phyloP scores from a whole-genome alignment of 2,888 invertebrate species.

The Cryptocephalus primarius region DNA sequence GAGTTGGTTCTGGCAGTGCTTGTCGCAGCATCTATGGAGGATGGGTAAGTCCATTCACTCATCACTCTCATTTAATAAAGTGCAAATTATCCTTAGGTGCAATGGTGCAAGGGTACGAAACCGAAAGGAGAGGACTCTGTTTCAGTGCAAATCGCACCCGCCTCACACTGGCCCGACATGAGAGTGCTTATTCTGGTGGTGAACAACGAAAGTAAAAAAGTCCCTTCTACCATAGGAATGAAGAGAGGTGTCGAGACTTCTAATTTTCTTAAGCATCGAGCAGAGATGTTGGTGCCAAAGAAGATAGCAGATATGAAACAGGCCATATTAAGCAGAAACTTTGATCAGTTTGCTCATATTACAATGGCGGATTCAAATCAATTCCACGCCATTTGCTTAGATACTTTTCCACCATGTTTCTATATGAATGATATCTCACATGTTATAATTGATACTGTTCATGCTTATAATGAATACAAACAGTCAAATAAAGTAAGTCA shows the following conservation, averaged over 20 bases:
- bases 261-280: constrained; percentile 64
- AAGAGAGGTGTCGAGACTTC: constrained; percentile 69
- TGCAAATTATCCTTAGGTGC: constrained; percentile 43
- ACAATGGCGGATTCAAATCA: constrained; percentile 98
- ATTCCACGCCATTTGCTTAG: constrained; percentile 87
- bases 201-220: constrained; percentile 70
- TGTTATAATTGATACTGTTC: constrained; percentile 66
- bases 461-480: constrained; percentile 64
- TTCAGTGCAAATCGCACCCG: constrained; percentile 61
- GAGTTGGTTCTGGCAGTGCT: constrained; percentile 90
- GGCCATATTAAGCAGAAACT: constrained; percentile 59
- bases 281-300: constrained; percentile 60
- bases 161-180: constrained; percentile 83
- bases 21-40: constrained; percentile 92
- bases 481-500: constrained; percentile 48
- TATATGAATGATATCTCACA: constrained; percentile 89
- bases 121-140: constrained; percentile 62
- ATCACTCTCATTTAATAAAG: not conserved
- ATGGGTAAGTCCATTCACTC: constrained; percentile 43
- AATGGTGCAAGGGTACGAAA: constrained; percentile 66
- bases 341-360: constrained; percentile 75
- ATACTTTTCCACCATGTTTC: constrained; percentile 86
- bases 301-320: constrained; percentile 48
- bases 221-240: constrained; percentile 87
- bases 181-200: constrained; percentile 82